Evolutionary conservation across 1,140 invertebrate genomes (phyloP), one percentile per base, ranked within the genome.

Genomic region (Bombus pyrosoma): DNA sequence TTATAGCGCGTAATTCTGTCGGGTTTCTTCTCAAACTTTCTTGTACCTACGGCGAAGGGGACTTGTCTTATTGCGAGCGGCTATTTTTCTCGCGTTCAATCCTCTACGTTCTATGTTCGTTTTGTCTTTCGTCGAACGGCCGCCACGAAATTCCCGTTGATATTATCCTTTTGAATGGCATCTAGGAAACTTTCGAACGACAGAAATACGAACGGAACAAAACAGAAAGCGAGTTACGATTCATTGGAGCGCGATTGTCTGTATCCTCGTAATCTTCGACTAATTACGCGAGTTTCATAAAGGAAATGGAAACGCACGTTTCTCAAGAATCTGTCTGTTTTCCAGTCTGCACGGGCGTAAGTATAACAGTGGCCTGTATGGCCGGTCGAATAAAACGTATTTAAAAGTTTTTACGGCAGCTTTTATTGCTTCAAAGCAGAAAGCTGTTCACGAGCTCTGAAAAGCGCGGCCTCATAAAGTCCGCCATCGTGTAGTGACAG

Each of bases 371-470:
- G 32, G 74, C 25, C 75, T 59, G 53, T 41, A 53, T 12, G 5
- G 28, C 75, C 22, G 39, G 75, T 62, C 75, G 75, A 62, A 41
- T 77, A 8, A 77, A 77, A 77, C 53, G 53, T 78, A 78, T 78
- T 78, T 78, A 78, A 64, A 78, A 59, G 57, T 64, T 78, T 78
- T 64, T 43, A 78, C n/a, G 59, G 12, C 37, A 18, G 18, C 15
- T 41, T 77, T 77, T 77, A 77, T 64, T 41, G 57, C 75, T 6
- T 28, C 28, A 25, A 39, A 64, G 37, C 15, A 18, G 4, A 6
- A n/a, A 37, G 37, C 15, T 75, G 32, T 75, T 75, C 37, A 22
- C 37, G 41, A 64, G 18, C 15, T 10, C 9, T 62, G 57, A 32
- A 41, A 41, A 39, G 57, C 34, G 25, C 28, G 3, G 10, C 15